A percentile compares a stretch with the other conserved stretches of the same genome.
These are phyloP conservation scores for Pseudomyrmex pallidus DNA, from an alignment of 1,140 invertebrate species.

Conservation along the genomic window DNA sequence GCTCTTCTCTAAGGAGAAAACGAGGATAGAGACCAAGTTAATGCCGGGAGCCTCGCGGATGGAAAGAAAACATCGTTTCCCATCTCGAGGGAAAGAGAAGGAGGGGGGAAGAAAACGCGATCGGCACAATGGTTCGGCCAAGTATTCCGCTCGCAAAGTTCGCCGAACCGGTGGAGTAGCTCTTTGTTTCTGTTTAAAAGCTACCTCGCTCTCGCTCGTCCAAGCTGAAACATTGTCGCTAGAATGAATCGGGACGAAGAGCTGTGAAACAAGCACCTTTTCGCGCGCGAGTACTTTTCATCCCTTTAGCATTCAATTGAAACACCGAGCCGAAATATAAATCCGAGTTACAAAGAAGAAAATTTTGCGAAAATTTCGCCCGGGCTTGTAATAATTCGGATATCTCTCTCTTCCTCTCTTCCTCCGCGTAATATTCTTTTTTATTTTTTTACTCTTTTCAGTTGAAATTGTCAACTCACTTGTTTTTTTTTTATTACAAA, in stretches of 20 bases:
- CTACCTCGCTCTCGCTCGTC: slow-evolving; percentile 24
- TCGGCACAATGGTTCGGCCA: slow-evolving; percentile 45
- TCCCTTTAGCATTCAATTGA: slow-evolving; percentile 20
- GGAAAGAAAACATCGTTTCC: slow-evolving; percentile 67
- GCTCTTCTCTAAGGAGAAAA: slow-evolving; percentile 56
- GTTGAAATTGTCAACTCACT: not conserved
- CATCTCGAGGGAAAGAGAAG: not conserved
- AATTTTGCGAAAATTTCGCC: not conserved
- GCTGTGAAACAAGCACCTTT: slow-evolving; percentile 27
- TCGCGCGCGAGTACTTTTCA: slow-evolving; percentile 30
- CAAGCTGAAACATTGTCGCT: slow-evolving; percentile 44
- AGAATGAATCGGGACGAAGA: slow-evolving; percentile 27
- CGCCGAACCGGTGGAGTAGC: slow-evolving; percentile 51
- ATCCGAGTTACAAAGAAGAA: not conserved
- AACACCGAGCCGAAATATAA: not conserved
- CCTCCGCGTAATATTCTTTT: no score
- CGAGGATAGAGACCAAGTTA: slow-evolving; percentile 62
- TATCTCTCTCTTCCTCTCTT: no score
- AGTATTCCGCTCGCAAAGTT: slow-evolving; percentile 63
- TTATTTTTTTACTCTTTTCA: not conserved
- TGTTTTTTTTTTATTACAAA: no score
- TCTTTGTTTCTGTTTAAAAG: slow-evolving; percentile 64
- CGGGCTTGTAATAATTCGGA: not conserved
- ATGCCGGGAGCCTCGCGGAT: slow-evolving; percentile 68
- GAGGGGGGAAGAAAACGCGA: slow-evolving; percentile 42